Conservation (phyloP, 2,888 invertebrate species). For the Hylaea fasciaria region DNA sequence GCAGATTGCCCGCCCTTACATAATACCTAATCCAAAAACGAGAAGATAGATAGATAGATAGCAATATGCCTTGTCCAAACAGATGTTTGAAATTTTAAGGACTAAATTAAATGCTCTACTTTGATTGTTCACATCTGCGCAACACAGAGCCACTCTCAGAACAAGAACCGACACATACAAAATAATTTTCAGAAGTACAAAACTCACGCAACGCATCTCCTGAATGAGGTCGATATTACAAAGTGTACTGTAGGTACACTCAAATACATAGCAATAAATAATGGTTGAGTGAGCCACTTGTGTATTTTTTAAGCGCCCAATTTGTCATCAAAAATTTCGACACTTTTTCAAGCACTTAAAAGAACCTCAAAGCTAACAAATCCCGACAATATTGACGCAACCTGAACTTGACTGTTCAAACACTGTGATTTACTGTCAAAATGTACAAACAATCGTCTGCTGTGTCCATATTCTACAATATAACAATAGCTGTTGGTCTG, state of each 20-base stretch:
- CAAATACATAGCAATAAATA: too few species aligned
- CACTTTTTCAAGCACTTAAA: background rate
- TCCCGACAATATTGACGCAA: constrained; percentile 9
- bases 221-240: constrained; percentile 25
- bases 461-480: constrained; percentile 29
- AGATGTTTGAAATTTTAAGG: too few species aligned
- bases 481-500: constrained; percentile 33
- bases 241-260: background rate
- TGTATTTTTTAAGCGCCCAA: too few species aligned
- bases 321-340: background rate
- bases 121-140: too few species aligned
- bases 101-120: too few species aligned
- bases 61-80: too few species aligned
- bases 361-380: constrained; percentile 6
- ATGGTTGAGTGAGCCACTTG: too few species aligned
- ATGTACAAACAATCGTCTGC: constrained; percentile 33
- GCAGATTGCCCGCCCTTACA: too few species aligned
- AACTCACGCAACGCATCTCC: constrained; percentile 10
- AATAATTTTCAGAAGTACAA: background rate
- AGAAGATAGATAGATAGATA: too few species aligned
- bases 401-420: constrained; percentile 23
- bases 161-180: background rate
- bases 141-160: too few species aligned
- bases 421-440: constrained; percentile 27
- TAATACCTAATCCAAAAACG: too few species aligned